Percentiles rank a stretch among this genome's conserved stretches.
Conservation (phyloP, 2,797 vertebrate species). For the Cercopithecus petaurista region DNA sequence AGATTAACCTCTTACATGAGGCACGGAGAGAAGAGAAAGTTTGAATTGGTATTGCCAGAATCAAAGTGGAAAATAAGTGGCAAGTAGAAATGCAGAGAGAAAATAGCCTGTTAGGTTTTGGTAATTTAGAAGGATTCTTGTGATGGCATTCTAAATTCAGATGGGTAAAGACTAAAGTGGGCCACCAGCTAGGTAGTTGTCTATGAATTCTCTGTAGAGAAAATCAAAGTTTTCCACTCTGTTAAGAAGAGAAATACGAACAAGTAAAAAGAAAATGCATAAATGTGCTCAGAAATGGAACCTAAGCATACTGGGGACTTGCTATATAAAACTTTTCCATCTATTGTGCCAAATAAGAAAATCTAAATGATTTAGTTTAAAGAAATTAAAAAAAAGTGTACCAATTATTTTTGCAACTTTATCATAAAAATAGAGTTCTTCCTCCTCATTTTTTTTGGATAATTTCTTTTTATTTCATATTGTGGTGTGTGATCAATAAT, state of each 20-base stretch:
- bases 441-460: background rate
- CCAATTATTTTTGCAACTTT: background rate
- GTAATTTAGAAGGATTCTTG: constrained; percentile 42
- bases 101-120: constrained; percentile 19
- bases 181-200: background rate
- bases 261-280: background rate
- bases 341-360: background rate
- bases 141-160: constrained; percentile 58
- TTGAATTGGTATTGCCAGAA: background rate
- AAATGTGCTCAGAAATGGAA: background rate
- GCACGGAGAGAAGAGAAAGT: background rate
- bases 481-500: background rate
- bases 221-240: background rate
- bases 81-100: background rate
- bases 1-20: background rate
- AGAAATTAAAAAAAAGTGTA: background rate
- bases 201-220: background rate
- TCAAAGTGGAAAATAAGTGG: background rate
- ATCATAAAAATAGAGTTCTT: background rate
- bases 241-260: constrained; percentile 20
- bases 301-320: background rate
- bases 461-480: background rate
- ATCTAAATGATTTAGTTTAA: constrained; percentile 36
- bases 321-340: background rate
- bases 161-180: constrained; percentile 20